These are phyloP conservation scores for Pseudocheirus occidentalis DNA, from an alignment of 2,797 vertebrate genomes.

Conservation along the genomic window DNA sequence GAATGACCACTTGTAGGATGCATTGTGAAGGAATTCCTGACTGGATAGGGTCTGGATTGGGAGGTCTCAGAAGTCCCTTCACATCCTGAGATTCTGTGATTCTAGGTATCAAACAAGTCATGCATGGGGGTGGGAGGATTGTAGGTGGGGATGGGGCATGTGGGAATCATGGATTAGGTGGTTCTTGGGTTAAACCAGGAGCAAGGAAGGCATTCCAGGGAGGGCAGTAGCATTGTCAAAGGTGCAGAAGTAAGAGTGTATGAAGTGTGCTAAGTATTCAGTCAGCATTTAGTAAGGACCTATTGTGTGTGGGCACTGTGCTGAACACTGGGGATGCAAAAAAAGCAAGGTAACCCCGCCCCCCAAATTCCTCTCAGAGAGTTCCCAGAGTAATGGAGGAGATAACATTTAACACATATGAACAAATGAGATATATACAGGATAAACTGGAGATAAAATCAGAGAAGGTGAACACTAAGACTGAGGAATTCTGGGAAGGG, in stretches of 20 bases:
- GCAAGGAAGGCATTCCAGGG: neutral
- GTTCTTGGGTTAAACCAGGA: neutral
- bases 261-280: neutral
- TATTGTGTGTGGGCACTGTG: neutral
- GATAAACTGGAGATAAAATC: neutral
- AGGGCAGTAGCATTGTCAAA: neutral
- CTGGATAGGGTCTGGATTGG: neutral
- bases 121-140: neutral
- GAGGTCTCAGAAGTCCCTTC: neutral
- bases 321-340: neutral
- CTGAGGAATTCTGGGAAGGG: neutral
- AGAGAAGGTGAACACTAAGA: neutral
- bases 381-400: neutral
- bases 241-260: neutral
- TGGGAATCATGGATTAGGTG: neutral
- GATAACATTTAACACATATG: neutral
- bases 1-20: neutral
- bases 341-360: neutral
- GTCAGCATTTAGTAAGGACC: neutral
- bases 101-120: neutral
- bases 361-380: neutral
- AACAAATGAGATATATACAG: neutral
- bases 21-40: neutral
- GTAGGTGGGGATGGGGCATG: neutral
- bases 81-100: neutral